Conservation (phyloP, 2,888 invertebrate genomes). For the Calephelis perditalis region DNA sequence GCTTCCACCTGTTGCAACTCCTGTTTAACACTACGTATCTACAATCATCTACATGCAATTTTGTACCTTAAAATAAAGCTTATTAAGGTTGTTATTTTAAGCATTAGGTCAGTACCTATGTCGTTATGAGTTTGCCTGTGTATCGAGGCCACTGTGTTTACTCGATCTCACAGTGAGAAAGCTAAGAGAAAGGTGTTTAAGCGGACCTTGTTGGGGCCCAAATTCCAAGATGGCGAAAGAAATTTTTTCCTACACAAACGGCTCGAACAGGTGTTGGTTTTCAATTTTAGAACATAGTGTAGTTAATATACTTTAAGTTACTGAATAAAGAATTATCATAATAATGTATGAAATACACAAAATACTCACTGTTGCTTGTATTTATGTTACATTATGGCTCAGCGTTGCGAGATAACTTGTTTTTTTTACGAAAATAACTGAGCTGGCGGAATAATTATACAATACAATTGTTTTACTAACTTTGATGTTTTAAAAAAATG, state of each 20-base stretch:
- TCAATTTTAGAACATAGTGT: constrained; percentile 16
- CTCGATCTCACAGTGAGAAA: constrained; percentile 49
- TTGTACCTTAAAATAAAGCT: not conserved
- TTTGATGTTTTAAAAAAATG: no score
- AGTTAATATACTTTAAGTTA: no score
- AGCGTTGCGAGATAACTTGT: no score
- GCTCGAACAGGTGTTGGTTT: constrained; percentile 32
- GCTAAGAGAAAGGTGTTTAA: constrained; percentile 60
- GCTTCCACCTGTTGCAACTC: constrained; percentile 44
- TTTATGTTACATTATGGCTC: no score
- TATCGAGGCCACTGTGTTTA: constrained; percentile 56
- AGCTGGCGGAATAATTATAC: no score
- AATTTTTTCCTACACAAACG: constrained; percentile 41
- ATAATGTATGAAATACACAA: no score
- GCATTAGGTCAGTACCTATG: not conserved
- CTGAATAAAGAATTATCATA: no score
- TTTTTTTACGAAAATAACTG: no score
- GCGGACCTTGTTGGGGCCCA: constrained; percentile 40
- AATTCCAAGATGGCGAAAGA: constrained; percentile 63
- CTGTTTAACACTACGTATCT: not conserved
- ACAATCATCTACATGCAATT: not conserved
- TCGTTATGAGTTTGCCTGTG: not conserved
- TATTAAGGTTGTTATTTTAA: not conserved
- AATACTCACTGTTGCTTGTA: no score
- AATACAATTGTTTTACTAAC: no score